Evolutionary conservation across 2,888 invertebrate species (phyloP).

Genomic region (Rapana venosa): DNA sequence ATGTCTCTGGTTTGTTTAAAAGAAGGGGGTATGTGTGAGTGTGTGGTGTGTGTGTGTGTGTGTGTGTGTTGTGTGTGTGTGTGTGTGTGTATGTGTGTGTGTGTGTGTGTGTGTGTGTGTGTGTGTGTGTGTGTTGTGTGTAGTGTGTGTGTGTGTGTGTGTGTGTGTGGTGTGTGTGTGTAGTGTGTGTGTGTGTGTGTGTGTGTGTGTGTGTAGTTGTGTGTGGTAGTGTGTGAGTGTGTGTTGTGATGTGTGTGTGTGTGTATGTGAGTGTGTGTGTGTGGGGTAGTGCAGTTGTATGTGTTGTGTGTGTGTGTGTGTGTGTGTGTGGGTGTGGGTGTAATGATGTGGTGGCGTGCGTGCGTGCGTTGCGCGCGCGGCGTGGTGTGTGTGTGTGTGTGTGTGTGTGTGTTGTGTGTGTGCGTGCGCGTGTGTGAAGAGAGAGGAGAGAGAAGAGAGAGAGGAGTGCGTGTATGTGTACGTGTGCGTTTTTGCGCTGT

Average conservation of each 20-base stretch:
- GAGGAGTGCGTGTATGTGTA: too few relatives aligned
- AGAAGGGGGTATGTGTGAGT: too few relatives aligned
- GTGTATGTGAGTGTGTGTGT: neutral
- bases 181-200: constrained; percentile 5
- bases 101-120: neutral
- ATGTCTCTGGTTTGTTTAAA: too few relatives aligned
- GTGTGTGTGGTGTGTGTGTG: constrained; percentile 3
- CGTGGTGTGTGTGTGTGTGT: neutral
- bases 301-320: constrained; percentile 13
- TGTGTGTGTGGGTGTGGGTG: neutral
- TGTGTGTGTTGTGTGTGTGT: neutral
- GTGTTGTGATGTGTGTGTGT: neutral
- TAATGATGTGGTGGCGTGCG: too few relatives aligned
- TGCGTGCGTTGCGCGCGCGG: neutral
- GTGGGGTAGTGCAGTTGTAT: neutral
- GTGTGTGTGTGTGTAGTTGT: neutral
- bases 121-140: neutral
- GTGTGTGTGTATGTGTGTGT: neutral
- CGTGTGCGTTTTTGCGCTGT: too few relatives aligned
- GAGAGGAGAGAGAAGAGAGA: too few relatives aligned
- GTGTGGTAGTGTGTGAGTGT: neutral
- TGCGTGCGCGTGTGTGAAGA: neutral
- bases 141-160: neutral
- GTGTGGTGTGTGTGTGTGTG: constrained; percentile 6
- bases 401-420: neutral